Percentiles rank a stretch among this genome's conserved stretches.
Evolutionary conservation across 2,888 invertebrate genomes (phyloP).

Genomic region (Graphium colonna): DNA sequence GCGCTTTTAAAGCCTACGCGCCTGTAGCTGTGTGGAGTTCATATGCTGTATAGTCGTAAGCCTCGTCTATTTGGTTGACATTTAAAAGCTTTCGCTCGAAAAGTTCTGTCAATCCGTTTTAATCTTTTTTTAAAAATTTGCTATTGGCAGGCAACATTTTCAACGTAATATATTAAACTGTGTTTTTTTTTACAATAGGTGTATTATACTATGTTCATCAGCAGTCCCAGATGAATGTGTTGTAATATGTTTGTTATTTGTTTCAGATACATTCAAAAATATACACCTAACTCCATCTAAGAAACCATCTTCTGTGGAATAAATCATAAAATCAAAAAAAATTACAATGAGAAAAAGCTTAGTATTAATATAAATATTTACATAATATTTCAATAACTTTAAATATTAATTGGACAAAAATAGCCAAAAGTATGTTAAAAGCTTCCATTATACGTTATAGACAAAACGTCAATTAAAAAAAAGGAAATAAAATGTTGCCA

Average conservation of each 20-base stretch:
- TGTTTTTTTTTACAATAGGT: constrained; percentile 16
- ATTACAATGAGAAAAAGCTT: too few relatives aligned
- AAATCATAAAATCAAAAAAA: too few relatives aligned
- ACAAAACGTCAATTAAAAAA: constrained; percentile 18
- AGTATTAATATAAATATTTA: too few relatives aligned
- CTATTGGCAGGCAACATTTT: too few relatives aligned
- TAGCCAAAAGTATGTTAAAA: neutral
- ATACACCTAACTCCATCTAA: too few relatives aligned
- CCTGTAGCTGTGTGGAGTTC: neutral
- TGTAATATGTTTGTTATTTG: constrained; percentile 22
- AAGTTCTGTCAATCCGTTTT: neutral
- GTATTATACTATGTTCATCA: too few relatives aligned
- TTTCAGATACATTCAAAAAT: constrained; percentile 21
- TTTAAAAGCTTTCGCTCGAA: neutral
- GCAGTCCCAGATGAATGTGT: constrained; percentile 2
- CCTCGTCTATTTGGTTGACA: neutral
- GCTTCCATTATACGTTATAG: neutral
- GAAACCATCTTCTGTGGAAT: too few relatives aligned
- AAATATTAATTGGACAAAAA: too few relatives aligned
- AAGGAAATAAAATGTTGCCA: constrained; percentile 58
- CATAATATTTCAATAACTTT: too few relatives aligned
- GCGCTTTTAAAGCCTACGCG: neutral
- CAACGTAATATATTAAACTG: neutral
- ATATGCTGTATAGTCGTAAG: neutral
- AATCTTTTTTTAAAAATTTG: neutral